Evolutionary conservation across 2,113 vertebrate genomes (phyloP), one percentile per base, ranked within the genome.

Genomic region (Istiophorus platypterus): DNA sequence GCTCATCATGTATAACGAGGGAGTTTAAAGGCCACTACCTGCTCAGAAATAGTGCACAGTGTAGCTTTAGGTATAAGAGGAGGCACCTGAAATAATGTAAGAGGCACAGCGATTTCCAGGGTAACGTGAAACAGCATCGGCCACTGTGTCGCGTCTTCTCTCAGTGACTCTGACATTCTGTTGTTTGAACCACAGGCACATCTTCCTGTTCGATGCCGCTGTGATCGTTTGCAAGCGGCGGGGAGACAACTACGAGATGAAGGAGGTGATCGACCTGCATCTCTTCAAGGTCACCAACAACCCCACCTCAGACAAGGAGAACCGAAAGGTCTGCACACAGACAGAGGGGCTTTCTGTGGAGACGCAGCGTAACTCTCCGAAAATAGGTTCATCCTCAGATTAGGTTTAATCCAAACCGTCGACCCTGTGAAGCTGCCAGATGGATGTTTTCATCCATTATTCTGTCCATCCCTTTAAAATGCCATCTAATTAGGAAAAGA

Each of bases 201-300:
- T 99, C 87, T 99, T 99, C 88, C 92, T 99, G 87, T 99, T 99
- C 66, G 98, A 99, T 42, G 91, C 96, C 17, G 98, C 97, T 0
- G 97, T 99, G 62, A 99, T 99, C 22, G 96, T 99, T 11, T 99
- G 98, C 61, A 99, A 99, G 90, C 94, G 97, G 17, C 95, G 97
- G 85, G 98, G 98, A 15, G 98, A 99, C 91, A 97, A 96, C 95
- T 99, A 99, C 11, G 98, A 99, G 91, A 98, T 99, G 98, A 99
- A 99, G 82, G 98, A 99, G 81, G 96, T 99, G 80, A 97, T 99
- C 70, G 98, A 99, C 94, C 96, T 99, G 84, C 96, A 98, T 84
- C 96, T 96, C 85, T 99, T 98, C 91, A 99, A 98, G 93, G 97
- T 99, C 91, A 97, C 97, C 52, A 97, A 99, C 92, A 99, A 99